These are phyloP conservation scores for Saccopteryx leptura DNA, from an alignment of 2,113 vertebrate species.

Conservation along the genomic window DNA sequence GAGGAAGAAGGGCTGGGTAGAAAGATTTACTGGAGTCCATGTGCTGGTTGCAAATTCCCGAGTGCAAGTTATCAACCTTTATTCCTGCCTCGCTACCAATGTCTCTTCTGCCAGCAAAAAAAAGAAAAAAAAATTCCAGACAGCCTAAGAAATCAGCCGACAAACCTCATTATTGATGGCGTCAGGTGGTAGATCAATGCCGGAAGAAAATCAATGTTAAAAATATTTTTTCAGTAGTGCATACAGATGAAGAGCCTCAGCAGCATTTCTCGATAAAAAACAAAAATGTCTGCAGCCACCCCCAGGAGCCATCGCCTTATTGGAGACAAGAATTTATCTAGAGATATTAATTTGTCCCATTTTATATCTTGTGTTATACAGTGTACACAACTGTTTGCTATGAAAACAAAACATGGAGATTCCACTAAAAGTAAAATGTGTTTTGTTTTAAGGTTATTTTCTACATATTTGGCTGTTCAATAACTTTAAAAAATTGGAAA, in stretches of 20 bases:
- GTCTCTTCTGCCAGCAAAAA: not conserved
- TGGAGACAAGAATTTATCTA: not conserved
- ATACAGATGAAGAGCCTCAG: conserved; percentile 79
- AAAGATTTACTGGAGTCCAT: not conserved
- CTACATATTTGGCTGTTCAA: not conserved
- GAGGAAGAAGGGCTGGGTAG: not conserved
- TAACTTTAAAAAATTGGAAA: conserved; percentile 34
- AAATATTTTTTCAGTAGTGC: conserved; percentile 84
- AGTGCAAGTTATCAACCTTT: conserved; percentile 60
- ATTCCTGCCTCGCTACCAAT: conserved; percentile 40
- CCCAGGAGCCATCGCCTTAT: not conserved
- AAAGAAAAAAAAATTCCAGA: conserved; percentile 30
- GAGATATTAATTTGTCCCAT: conserved; percentile 7
- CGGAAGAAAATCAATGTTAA: conserved; percentile 84
- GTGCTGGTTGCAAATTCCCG: conserved; percentile 38
- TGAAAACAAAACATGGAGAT: not conserved
- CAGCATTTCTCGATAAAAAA: conserved; percentile 75
- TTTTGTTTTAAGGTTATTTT: conserved; percentile 31
- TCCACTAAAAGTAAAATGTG: not conserved
- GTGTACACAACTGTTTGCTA: not conserved
- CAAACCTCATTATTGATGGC: conserved; percentile 86
- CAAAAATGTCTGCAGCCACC: conserved; percentile 62
- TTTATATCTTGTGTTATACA: not conserved
- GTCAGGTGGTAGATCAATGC: conserved; percentile 85
- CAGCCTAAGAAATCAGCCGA: conserved; percentile 81